Conservation (phyloP, 2,797 vertebrate genomes). For the Myripristis murdjan region DNA sequence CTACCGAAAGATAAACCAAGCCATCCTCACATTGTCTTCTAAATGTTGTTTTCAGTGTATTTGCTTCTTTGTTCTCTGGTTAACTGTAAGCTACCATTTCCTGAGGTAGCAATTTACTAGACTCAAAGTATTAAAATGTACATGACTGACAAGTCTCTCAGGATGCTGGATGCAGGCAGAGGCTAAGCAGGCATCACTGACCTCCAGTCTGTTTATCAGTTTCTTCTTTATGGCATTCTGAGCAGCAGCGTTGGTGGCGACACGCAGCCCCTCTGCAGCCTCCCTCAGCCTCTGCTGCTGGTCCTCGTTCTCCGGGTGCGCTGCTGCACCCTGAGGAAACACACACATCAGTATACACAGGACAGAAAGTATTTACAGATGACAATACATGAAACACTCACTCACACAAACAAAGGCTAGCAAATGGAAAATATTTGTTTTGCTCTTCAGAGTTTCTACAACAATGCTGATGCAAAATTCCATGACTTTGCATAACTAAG, state of each 20-base stretch:
- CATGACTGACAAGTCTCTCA: slow-evolving; percentile 41
- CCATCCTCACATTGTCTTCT: not conserved
- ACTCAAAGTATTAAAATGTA: not conserved
- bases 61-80: no score
- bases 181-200: slow-evolving; percentile 63
- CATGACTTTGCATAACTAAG: no score
- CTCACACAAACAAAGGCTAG: slow-evolving; percentile 9
- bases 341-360: slow-evolving; percentile 29
- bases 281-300: slow-evolving; percentile 97
- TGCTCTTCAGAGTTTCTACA: no score
- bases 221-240: slow-evolving; percentile 99
- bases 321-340: slow-evolving; percentile 92
- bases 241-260: slow-evolving; percentile 97
- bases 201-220: slow-evolving; percentile 97
- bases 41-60: slow-evolving; percentile 1
- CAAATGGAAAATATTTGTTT: no score
- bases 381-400: slow-evolving; percentile 20
- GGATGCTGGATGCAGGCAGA: no score
- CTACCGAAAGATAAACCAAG: no score
- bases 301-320: slow-evolving; percentile 98
- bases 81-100: no score
- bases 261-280: slow-evolving; percentile 95
- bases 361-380: no score
- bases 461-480: no score
- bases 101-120: not conserved